Conservation (phyloP, 2,888 invertebrate genomes). For the Cerceris ruficornis region DNA sequence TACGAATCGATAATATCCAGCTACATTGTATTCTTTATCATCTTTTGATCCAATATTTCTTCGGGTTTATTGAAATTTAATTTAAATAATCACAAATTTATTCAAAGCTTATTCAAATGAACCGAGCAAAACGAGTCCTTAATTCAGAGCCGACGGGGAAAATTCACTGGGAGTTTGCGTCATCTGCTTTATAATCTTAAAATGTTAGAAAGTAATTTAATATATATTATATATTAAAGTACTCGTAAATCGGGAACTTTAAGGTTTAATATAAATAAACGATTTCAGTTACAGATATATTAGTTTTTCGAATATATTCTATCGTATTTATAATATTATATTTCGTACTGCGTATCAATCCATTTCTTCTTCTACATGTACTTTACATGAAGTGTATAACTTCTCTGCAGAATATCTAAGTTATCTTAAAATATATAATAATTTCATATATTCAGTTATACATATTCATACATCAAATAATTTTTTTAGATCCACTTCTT, state of each 20-base stretch:
- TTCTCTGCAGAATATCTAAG: too few relatives aligned
- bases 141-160: conserved; percentile 28
- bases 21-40: conserved; percentile 27
- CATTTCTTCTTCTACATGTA: too few relatives aligned
- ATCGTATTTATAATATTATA: too few relatives aligned
- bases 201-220: conserved; percentile 39
- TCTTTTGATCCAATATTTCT: conserved; percentile 47
- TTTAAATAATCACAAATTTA: conserved; percentile 51
- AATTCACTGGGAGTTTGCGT: conserved; percentile 15
- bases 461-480: too few relatives aligned
- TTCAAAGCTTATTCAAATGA: conserved; percentile 53
- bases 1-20: background rate
- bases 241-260: background rate
- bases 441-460: too few relatives aligned
- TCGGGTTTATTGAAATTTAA: conserved; percentile 50
- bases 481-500: too few relatives aligned
- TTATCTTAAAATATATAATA: too few relatives aligned
- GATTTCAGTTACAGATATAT: too few relatives aligned
- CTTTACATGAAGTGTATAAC: too few relatives aligned
- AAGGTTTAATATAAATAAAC: conserved; percentile 1
- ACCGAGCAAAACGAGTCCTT: conserved; percentile 35
- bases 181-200: conserved; percentile 21
- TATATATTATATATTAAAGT: background rate
- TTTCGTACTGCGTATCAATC: too few relatives aligned
- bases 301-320: too few relatives aligned